These are phyloP conservation scores for Noctilio leporinus DNA, from an alignment of 2,113 vertebrate species.

Conservation along the genomic window DNA sequence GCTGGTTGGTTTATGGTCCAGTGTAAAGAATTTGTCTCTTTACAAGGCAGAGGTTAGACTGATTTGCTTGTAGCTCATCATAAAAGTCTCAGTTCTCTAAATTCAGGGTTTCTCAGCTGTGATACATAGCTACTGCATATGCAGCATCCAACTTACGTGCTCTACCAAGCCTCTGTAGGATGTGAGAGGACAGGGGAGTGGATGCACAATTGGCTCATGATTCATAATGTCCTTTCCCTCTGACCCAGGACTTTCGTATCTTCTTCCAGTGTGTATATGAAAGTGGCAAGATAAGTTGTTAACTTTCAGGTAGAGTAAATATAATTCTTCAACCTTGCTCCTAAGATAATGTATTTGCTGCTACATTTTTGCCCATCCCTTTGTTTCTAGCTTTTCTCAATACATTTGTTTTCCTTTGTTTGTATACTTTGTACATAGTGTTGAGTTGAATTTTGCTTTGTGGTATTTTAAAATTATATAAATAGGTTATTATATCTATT, in stretches of 20 bases:
- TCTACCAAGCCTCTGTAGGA: not conserved
- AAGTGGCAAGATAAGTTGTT: not conserved
- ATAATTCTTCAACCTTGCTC: not conserved
- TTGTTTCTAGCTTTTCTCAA: not conserved
- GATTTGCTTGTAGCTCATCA: not conserved
- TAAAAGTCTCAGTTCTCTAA: not conserved
- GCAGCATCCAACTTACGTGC: rapidly evolving
- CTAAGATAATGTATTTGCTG: not conserved
- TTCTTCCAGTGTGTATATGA: not conserved
- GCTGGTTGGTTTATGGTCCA: not conserved
- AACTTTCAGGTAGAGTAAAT: not conserved
- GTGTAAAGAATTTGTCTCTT: not conserved
- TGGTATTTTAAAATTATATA: not conserved
- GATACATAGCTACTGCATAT: not conserved
- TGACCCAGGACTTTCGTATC: not conserved
- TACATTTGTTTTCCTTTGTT: not conserved
- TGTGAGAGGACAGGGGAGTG: not conserved
- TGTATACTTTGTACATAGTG: not conserved
- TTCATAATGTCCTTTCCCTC: not conserved
- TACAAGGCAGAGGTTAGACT: not conserved
- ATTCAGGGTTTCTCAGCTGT: not conserved
- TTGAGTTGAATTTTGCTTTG: not conserved
- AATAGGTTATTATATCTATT: not conserved
- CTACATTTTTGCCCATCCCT: not conserved
- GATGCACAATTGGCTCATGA: not conserved